Base-by-base conservation (phyloP, 2,797 vertebrate genomes). In the Paramormyrops hopkinsi region DNA sequence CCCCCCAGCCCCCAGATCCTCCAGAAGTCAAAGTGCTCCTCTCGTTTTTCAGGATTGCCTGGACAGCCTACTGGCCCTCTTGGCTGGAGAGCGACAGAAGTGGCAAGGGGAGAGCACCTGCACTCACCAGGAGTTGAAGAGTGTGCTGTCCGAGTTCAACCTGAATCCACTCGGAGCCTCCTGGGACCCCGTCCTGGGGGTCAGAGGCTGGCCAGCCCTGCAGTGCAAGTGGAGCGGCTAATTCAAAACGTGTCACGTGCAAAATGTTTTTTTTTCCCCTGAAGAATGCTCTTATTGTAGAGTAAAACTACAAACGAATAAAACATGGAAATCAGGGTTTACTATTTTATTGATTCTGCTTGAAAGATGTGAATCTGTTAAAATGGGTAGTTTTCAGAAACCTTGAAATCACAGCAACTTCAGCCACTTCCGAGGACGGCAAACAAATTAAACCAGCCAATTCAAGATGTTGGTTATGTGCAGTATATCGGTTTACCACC, bases 11-110 rank as follows among this genome's bases (percentile, higher is more conserved):
- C 22, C 59, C 54, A 76, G 54, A 82, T 88, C 69, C 83, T 88
- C 86, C 76, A 54, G 56, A 83, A 53, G 82, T 91, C 88, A 4
- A 0, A 88, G 56, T 48, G 59, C 46, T 89, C 48, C 86, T 87
- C 56, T 88, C 54, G 17, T 83, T 93, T 89, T 86, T 4, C 92
- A 97, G 95, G 93, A 92, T 44, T 96, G 91, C 90, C 92, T 97
- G 76, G 95, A 97, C 92, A 89, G 76, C 86, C 92, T 97, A 88
- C 93, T 95, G 62, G 92, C 93, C 88, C 95, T 95, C 91, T 91
- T 96, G 90, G 89, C 91, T 89, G 90, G 89, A 0, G 41, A 93
- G 88, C 94, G 88, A 29, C 91, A 90, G 48, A 89, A 90, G 44
- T 95, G 96, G 95, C 90, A 95, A 76, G 90, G 93, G 1, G 91